These are phyloP conservation scores for Oscheius sp. DNA, from an alignment of 2,888 invertebrate genomes.

Conservation along the genomic window DNA sequence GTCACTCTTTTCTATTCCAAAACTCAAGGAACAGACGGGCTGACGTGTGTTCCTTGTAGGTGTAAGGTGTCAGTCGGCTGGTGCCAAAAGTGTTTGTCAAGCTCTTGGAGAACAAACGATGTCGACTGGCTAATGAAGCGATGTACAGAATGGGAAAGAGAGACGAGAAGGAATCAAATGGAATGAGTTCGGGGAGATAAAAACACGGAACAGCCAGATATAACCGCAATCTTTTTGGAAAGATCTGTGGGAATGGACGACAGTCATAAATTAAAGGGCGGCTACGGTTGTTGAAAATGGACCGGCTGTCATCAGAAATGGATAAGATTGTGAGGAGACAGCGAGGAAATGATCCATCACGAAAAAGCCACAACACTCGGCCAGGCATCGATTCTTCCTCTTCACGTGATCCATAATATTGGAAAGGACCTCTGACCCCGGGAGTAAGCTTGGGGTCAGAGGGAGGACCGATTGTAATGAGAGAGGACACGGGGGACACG, in stretches of 20 bases:
- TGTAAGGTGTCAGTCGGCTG: constrained; percentile 22
- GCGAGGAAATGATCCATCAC: constrained; percentile 17
- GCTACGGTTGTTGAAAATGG: constrained; percentile 8
- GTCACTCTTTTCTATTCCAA: neutral
- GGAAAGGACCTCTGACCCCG: neutral
- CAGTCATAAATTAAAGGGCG: neutral
- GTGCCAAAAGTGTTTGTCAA: constrained; percentile 28
- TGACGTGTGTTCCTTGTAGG: constrained; percentile 4
- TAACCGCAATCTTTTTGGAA: neutral
- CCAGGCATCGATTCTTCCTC: neutral
- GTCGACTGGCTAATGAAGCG: constrained; percentile 5
- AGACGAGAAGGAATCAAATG: neutral
- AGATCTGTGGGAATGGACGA: neutral
- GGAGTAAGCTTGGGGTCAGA: neutral
- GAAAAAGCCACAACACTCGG: constrained; percentile 12
- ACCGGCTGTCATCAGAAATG: neutral
- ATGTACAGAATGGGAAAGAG: neutral
- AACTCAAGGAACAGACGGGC: too few species aligned
- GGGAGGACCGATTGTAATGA: constrained; percentile 11
- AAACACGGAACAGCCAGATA: neutral
- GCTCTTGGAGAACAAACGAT: constrained; percentile 1
- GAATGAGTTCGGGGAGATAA: neutral
- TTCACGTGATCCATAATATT: constrained; percentile 1
- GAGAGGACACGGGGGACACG: neutral
- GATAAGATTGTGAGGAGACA: neutral